Percentiles rank a stretch among this genome's conserved stretches.
Conservation (phyloP, 2,113 vertebrate genomes). For the Scomber japonicus region DNA sequence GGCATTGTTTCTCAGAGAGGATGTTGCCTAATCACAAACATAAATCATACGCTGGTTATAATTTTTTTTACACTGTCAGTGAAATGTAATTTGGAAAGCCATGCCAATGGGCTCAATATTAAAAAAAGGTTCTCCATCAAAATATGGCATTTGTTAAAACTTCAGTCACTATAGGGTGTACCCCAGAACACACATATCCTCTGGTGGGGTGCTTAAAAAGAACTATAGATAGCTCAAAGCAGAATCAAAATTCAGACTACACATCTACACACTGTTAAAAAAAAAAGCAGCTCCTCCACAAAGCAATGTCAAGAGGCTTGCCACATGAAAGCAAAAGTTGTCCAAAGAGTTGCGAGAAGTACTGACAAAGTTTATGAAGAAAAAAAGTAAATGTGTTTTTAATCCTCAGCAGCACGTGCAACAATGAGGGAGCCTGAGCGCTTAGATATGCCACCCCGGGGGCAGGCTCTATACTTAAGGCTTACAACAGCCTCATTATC, state of each 20-base stretch:
- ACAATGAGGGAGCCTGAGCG: constrained; percentile 73
- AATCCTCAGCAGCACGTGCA: constrained; percentile 76
- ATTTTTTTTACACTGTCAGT: constrained; percentile 27
- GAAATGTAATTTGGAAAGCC: constrained; percentile 34
- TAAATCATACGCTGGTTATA: constrained; percentile 23
- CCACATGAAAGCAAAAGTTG: constrained; percentile 81
- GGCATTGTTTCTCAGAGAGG: constrained; percentile 18
- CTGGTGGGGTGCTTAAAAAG: constrained; percentile 62
- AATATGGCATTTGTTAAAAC: constrained; percentile 55
- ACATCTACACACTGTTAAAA: constrained; percentile 64
- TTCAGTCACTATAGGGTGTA: constrained; percentile 53
- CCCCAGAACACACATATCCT: constrained; percentile 57
- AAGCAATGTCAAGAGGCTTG: constrained; percentile 79
- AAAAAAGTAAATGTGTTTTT: constrained; percentile 79
- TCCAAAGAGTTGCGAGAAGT: constrained; percentile 74
- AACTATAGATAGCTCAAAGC: constrained; percentile 78
- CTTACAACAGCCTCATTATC: constrained; percentile 88
- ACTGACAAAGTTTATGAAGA: constrained; percentile 78
- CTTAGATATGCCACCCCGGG: constrained; percentile 79
- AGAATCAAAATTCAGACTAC: constrained; percentile 74
- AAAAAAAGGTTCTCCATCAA: constrained; percentile 31
- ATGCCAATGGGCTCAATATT: constrained; percentile 36
- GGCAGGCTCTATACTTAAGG: constrained; percentile 84
- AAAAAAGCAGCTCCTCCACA: constrained; percentile 58
- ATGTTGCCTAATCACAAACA: constrained; percentile 26